Base-by-base conservation (phyloP, 53 echinoderm and acorn worm genomes). In the Mesocentrotus franciscanus region DNA sequence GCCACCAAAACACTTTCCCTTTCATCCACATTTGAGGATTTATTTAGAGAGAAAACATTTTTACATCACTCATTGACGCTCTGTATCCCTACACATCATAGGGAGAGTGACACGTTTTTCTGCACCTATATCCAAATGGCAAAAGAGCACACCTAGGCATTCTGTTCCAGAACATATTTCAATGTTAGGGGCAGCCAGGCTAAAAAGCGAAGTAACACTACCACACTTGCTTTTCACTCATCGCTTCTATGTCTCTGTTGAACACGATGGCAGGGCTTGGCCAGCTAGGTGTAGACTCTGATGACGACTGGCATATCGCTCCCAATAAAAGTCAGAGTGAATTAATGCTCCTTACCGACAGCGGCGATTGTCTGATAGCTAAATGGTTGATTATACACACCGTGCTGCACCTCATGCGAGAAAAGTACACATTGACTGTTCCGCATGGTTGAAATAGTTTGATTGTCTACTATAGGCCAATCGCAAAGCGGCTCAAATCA, bases 361-460 rank as follows among this genome's bases (percentile, higher is more conserved):
- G 91, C 64, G 20, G 66, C 91, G 91, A 91, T 66, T 66, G 91
- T 62, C 66, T 20, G 66, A 66, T 13, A 33, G 36, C 68, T 91
- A 87, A 76, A 87, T 87, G 58, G 58, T 18, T 35, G 58, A 58
- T 57, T 33, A 10, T 11, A 56, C 87, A 3, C 11, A 9, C 29
- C 29, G 87, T 87, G 58, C 58, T 58, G 58, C 87, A 87, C 27
- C 56, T 87, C 26, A 87, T n/a, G 87, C 87, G 58, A 26, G 14
- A 66, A 91, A 91, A 91, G 91, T 91, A 91, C 91, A 91, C 91
- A 68, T 22, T 18, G 91, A 91, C 91, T 34, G 61, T 91, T 91
- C 61, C 91, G 68, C 91, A 16, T 91, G 91, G 58, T 91, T 91
- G 91, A 36, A 91, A 91, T 91, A 91, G 61, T 91, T 91, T 91